Base-by-base conservation (phyloP, 1,140 invertebrate genomes). In the Brachionus rubens region DNA sequence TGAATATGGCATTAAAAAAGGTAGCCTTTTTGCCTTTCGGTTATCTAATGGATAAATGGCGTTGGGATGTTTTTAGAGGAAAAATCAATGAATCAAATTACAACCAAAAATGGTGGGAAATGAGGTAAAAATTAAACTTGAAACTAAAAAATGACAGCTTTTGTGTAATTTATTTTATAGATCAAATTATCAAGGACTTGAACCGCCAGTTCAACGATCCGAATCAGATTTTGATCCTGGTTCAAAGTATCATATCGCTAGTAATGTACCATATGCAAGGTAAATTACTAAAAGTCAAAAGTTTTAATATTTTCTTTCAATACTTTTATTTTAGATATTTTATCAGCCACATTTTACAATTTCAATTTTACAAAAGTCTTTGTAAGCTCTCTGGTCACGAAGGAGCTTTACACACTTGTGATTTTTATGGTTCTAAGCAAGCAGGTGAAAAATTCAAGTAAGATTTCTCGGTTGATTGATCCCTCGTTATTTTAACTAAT, bases 1-100 rank as follows among this genome's bases (percentile, higher is more conserved):
- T 91, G 81, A 83, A 87, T 62, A 90, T 92, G 79, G 92, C 91
- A 7, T 85, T 96, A 28, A 88, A 92, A 52, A 94, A 94, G 83
- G 89, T 97, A 6, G 90, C 89, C 0, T 93, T 95, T 81, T 83
- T 96, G 1, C 93, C 94, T 0, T 96, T 91, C 82, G 91, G 91
- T 0, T 93, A 91, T 79, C 85, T 91, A 2, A 88, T 94, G 80
- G 93, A 96, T 82, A 84, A 90, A 77, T 96, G 91, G 88, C 87
- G 93, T 14, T 96, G 92, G 90, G 88, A 90, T 33, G 88, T 96
- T 21, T 96, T 93, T 84, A 88, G 89, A 46, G 91, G 91, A 0
- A 87, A 89, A 77, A 84, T 82, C 16, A 47, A 77, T 14, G 41
- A n/a, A 5, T 59, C 80, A 0, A 54, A 81, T n/a, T 86, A 84